These are phyloP conservation scores for Melanchra persicariae DNA, from an alignment of 2,888 invertebrate genomes.

Conservation along the genomic window DNA sequence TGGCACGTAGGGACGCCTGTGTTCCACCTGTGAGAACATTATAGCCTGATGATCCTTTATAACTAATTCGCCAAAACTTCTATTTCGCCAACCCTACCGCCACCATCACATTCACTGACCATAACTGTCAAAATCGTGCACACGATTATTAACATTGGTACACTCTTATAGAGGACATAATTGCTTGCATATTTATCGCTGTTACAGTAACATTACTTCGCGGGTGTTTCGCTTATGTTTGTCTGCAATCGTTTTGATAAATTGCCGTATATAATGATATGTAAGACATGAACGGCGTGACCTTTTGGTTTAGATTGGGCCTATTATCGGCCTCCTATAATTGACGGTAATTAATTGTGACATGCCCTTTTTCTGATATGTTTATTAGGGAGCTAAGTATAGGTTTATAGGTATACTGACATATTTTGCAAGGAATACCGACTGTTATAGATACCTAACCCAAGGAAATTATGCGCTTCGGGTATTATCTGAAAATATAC, in stretches of 20 bases:
- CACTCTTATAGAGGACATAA: constrained; percentile 50
- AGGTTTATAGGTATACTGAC: background rate
- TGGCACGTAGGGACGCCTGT: too few relatives aligned
- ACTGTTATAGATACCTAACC: background rate
- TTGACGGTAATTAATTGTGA: constrained; percentile 39
- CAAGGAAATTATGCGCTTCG: background rate
- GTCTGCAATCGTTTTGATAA: constrained; percentile 59
- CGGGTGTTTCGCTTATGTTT: constrained; percentile 32
- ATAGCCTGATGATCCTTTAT: too few relatives aligned
- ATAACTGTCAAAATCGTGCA: constrained; percentile 65
- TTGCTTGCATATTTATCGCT: constrained; percentile 54
- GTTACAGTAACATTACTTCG: constrained; percentile 30
- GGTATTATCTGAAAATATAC: too few relatives aligned
- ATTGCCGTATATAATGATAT: constrained; percentile 59
- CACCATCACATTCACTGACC: constrained; percentile 41
- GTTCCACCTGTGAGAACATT: too few relatives aligned
- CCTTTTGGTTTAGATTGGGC: constrained; percentile 39
- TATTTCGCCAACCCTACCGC: constrained; percentile 52
- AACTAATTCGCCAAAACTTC: background rate
- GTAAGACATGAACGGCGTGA: constrained; percentile 50
- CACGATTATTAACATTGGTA: constrained; percentile 59
- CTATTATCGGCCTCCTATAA: constrained; percentile 32
- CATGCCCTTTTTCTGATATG: constrained; percentile 25
- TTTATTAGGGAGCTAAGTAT: constrained; percentile 16
- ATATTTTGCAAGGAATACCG: background rate